A percentile compares a stretch with the other conserved stretches of the same genome.
Conservation (phyloP, 2,113 vertebrate genomes). For the Chionomys nivalis region DNA sequence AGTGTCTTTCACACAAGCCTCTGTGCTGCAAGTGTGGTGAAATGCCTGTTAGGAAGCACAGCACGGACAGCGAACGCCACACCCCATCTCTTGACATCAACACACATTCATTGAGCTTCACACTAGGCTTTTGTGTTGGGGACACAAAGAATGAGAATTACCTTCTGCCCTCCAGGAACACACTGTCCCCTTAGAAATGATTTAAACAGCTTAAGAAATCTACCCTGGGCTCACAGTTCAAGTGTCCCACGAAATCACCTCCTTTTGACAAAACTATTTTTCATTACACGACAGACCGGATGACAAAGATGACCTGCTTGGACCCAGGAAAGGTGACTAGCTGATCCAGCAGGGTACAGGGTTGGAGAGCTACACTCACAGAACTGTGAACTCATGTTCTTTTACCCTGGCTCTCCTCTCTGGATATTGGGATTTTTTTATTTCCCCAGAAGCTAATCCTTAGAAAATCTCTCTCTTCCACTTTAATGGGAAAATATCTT, state of each 20-base stretch:
- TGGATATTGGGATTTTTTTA: constrained; percentile 6
- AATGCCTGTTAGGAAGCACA: background rate
- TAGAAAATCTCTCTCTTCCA: constrained; percentile 30
- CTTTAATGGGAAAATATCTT: constrained; percentile 69
- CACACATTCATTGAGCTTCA: background rate
- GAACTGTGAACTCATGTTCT: background rate
- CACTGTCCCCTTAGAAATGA: background rate
- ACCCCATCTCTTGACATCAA: background rate
- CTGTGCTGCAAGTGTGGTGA: background rate
- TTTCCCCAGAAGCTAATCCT: constrained; percentile 45
- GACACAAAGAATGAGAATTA: background rate
- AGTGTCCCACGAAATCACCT: constrained; percentile 19
- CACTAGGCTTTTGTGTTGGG: background rate
- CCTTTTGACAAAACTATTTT: constrained; percentile 28
- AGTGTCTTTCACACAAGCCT: background rate
- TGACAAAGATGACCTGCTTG: background rate
- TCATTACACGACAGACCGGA: background rate
- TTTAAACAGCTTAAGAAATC: constrained; percentile 28
- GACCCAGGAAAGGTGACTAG: background rate
- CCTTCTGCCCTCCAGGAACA: background rate
- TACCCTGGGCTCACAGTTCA: background rate
- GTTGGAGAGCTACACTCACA: background rate
- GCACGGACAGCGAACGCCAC: background rate
- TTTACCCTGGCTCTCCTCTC: background rate
- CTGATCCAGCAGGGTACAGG: background rate